Base-by-base conservation (phyloP, 2,113 vertebrate genomes). In the Microtus pennsylvanicus region DNA sequence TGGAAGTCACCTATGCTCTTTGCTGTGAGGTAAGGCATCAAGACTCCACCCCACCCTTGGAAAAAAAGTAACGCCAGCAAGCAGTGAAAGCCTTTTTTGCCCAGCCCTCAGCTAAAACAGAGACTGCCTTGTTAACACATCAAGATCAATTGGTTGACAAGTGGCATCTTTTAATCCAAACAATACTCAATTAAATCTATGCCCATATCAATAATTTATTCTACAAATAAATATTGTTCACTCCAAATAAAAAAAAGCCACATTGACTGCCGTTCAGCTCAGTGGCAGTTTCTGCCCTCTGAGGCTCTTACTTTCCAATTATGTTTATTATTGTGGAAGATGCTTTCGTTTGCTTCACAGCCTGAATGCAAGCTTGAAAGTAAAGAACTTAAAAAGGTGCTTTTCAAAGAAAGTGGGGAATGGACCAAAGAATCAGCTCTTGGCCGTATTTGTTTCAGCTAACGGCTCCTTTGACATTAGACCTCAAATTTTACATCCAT, bases 111-210 rank as follows among this genome's bases (percentile, higher is more conserved):
- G 80, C 70, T 81, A 75, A 91, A 78, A 63, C 35, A 22, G 52
- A 47, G 21, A 33, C 12, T 21, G 35, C 30, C n/a, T 85, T 55
- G 35, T 35, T 82, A 70, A 52, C n/a, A 33, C 22, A 16, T 28
- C 26, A 61, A 83, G 92, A 67, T 58, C 91, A 81, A 24, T 35
- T 75, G 58, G 24, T 7, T 67, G 74, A 80, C 69, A 86, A 13
- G 33, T n/a, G n/a, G 72, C 61, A 67, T 55, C 95, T 95, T 95
- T 76, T 69, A 80, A 95, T 75, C 77, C 69, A 91, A 91, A 93
- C n/a, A 93, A 45, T 70, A 13, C 28, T 76, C 65, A 35, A 47
- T 65, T 17, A 67, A 74, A 80, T 26, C 87, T 83, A 82, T 50
- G 52, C 35, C 12, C 19, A 1, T 45, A 77, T 47, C 28, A 11